These are phyloP conservation scores for Ochropleura leucogaster DNA, from an alignment of 2,888 invertebrate genomes.

Conservation along the genomic window DNA sequence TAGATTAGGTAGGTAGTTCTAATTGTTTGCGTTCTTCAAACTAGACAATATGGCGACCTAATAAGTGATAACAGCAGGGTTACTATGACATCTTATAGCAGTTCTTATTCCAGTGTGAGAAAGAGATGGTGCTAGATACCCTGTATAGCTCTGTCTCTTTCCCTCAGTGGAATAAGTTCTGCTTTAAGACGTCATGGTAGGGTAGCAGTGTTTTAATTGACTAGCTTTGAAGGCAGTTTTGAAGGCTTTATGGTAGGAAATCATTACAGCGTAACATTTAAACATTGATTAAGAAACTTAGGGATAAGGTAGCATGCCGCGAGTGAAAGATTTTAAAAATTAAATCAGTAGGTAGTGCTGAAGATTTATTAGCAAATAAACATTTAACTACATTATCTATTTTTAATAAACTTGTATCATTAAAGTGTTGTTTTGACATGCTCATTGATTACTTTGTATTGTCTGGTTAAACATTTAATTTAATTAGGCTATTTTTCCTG, in stretches of 20 bases:
- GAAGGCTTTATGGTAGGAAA: no score
- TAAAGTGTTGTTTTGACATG: conserved; percentile 20
- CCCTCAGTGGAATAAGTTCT: no score
- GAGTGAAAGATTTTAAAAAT: not conserved
- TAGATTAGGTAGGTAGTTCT: conserved; percentile 18
- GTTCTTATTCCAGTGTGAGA: no score
- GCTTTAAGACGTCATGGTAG: no score
- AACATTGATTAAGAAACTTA: not conserved
- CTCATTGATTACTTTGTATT: conserved; percentile 14
- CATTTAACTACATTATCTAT: not conserved
- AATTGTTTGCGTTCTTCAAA: conserved; percentile 29
- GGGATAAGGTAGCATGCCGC: not conserved
- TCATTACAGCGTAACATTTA: not conserved
- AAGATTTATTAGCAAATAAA: not conserved
- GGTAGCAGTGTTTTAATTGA: conserved; percentile 20
- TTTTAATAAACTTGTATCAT: not conserved
- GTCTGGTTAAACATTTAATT: conserved; percentile 12
- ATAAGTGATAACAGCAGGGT: conserved; percentile 35
- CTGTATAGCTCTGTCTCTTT: no score
- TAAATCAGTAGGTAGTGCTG: not conserved
- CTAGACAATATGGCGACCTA: conserved; percentile 50
- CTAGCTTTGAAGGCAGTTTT: not conserved
- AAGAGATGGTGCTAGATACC: no score
- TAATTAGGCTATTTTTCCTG: not conserved
- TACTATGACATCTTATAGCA: no score